These are phyloP conservation scores for Reticulitermes lucifugus DNA, from an alignment of 2,888 invertebrate species.

Conservation along the genomic window DNA sequence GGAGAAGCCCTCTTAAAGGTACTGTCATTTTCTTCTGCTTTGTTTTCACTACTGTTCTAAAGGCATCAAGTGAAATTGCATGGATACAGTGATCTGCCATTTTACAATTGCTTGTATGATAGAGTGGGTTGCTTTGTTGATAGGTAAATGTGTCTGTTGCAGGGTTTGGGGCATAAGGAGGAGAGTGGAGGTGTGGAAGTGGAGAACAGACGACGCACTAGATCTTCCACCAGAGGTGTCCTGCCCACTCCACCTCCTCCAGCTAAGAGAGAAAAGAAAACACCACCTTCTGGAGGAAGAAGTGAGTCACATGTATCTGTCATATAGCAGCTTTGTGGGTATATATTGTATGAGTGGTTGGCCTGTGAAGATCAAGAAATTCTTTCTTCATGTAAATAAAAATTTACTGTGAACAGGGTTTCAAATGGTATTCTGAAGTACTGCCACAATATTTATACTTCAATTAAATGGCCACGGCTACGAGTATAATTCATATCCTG, in stretches of 20 bases:
- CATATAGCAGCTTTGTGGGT: neutral
- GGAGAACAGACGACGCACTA: conserved; percentile 69
- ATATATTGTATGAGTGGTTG: no score
- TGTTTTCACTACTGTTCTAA: no score
- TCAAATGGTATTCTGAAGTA: no score
- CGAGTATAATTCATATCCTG: no score
- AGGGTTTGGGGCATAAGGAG: conserved; percentile 46
- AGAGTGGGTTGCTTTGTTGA: neutral
- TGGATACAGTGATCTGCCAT: no score
- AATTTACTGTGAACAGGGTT: no score
- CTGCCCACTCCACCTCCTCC: conserved; percentile 67
- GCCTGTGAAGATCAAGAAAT: no score
- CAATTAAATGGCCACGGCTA: no score
- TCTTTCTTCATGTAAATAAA: no score
- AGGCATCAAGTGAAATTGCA: conserved; percentile 9
- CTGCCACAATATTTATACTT: no score
- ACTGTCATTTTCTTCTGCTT: conserved; percentile 21
- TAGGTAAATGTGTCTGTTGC: neutral
- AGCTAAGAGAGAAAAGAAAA: conserved; percentile 65
- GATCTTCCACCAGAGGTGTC: conserved; percentile 69
- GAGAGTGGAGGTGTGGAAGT: conserved; percentile 59
- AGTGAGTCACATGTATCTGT: conserved; percentile 31
- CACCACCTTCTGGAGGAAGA: conserved; percentile 50
- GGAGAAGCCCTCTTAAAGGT: conserved; percentile 68
- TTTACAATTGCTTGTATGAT: neutral